These are phyloP conservation scores for Drosophila quinaria DNA, from an alignment of 2,888 invertebrate species.

Conservation along the genomic window DNA sequence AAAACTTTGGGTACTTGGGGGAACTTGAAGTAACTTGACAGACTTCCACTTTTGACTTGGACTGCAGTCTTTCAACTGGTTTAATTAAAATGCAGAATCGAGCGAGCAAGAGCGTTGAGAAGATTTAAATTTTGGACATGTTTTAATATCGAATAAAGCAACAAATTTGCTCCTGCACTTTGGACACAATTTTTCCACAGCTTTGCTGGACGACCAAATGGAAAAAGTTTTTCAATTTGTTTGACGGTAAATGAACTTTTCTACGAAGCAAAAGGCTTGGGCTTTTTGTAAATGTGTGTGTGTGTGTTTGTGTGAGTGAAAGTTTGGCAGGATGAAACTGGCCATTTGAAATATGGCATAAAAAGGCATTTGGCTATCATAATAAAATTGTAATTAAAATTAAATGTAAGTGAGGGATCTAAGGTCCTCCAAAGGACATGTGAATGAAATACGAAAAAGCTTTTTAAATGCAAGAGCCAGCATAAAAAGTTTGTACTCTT, in stretches of 20 bases:
- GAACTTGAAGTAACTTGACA: slow-evolving; percentile 35
- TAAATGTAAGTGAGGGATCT: slow-evolving; percentile 48
- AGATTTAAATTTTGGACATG: slow-evolving; percentile 58
- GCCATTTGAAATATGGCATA: slow-evolving; percentile 69
- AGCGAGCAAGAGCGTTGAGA: slow-evolving; percentile 23
- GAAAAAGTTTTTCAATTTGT: slow-evolving; percentile 80
- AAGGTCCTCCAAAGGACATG: slow-evolving; percentile 38
- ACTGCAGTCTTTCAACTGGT: slow-evolving; percentile 53
- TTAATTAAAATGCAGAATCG: slow-evolving; percentile 73
- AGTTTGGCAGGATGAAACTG: slow-evolving; percentile 36
- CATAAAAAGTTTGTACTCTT: slow-evolving; percentile 58
- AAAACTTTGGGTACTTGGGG: slow-evolving; percentile 13
- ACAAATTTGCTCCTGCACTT: slow-evolving; percentile 54
- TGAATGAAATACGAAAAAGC: slow-evolving; percentile 41
- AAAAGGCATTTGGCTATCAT: slow-evolving; percentile 69
- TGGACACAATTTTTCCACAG: slow-evolving; percentile 53
- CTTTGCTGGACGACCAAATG: slow-evolving; percentile 64
- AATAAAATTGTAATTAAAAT: slow-evolving; percentile 77
- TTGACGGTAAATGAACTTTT: slow-evolving; percentile 76
- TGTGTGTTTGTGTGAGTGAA: slow-evolving; percentile 10
- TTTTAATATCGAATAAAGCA: slow-evolving; percentile 37
- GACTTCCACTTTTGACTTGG: slow-evolving; percentile 29
- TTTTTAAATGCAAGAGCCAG: slow-evolving; percentile 57
- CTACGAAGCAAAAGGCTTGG: slow-evolving; percentile 38
- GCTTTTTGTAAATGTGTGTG: slow-evolving; percentile 7